These are phyloP conservation scores for Phoxinus dragarum DNA, from an alignment of 2,797 vertebrate species.

Conservation along the genomic window DNA sequence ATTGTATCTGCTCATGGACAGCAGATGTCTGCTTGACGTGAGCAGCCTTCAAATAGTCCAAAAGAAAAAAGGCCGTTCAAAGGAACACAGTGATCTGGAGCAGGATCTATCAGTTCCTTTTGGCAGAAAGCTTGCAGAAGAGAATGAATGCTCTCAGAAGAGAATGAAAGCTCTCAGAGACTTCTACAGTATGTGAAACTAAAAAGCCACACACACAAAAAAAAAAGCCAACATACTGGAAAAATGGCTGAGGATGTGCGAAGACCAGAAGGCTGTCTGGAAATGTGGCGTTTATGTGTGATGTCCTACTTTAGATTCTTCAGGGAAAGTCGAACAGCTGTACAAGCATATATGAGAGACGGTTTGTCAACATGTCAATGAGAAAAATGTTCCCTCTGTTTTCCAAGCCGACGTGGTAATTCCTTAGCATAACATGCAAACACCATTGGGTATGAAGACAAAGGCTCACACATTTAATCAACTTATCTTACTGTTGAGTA, in stretches of 20 bases:
- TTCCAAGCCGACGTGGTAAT: slow-evolving; percentile 6
- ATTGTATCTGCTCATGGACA: slow-evolving; percentile 37
- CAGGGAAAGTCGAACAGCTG: slow-evolving; percentile 24
- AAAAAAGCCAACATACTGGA: neutral
- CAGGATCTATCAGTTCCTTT: neutral
- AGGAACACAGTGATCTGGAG: slow-evolving; percentile 15
- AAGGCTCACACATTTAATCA: slow-evolving; percentile 31
- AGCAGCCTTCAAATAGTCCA: neutral
- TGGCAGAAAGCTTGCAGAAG: neutral
- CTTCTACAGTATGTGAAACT: neutral
- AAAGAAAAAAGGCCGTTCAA: slow-evolving; percentile 29
- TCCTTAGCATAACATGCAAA: slow-evolving; percentile 11
- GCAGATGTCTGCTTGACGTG: slow-evolving; percentile 39
- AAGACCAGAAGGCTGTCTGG: slow-evolving; percentile 13
- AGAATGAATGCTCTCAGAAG: neutral
- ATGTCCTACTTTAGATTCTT: slow-evolving; percentile 35
- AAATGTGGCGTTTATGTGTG: slow-evolving; percentile 2
- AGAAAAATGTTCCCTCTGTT: slow-evolving; percentile 33
- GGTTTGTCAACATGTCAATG: slow-evolving; percentile 41
- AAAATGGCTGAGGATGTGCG: slow-evolving; percentile 12
- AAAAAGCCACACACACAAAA: neutral
- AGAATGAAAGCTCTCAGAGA: neutral
- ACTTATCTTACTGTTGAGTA: slow-evolving; percentile 4
- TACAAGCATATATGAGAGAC: slow-evolving; percentile 29
- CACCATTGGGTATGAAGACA: neutral